A percentile compares a stretch with the other conserved stretches of the same genome.
Evolutionary conservation across 2,797 vertebrate genomes (phyloP).

Genomic region (Percopsis omiscomaycus): DNA sequence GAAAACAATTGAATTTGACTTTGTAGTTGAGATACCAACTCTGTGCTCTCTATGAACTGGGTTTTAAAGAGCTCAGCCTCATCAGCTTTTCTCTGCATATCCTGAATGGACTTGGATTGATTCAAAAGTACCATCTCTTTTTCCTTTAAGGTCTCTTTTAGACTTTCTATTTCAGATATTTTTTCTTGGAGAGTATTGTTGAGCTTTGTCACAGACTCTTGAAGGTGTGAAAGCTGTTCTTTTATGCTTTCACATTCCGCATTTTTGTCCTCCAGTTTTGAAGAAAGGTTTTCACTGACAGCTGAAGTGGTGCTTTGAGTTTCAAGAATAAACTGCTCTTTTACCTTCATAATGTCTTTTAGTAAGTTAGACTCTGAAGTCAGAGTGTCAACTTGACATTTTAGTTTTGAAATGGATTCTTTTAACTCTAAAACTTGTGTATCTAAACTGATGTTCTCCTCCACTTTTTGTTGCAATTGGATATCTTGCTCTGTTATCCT

Average conservation of each 20-base stretch:
- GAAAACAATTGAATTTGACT: slow-evolving; percentile 53
- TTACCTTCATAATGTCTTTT: slow-evolving; percentile 71
- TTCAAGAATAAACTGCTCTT: slow-evolving; percentile 65
- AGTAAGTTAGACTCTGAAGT: slow-evolving; percentile 69
- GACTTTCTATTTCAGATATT: slow-evolving; percentile 56
- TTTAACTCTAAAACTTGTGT: slow-evolving; percentile 69
- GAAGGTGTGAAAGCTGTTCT: slow-evolving; percentile 69
- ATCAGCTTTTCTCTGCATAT: slow-evolving; percentile 67
- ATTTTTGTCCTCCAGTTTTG: slow-evolving; percentile 72
- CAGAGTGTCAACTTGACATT: slow-evolving; percentile 65
- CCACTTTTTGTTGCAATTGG: slow-evolving; percentile 70
- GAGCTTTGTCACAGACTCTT: slow-evolving; percentile 70
- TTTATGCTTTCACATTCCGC: slow-evolving; percentile 74
- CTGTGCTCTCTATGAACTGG: slow-evolving; percentile 73
- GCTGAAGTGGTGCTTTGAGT: slow-evolving; percentile 52
- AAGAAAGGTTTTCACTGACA: slow-evolving; percentile 62
- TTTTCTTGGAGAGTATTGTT: slow-evolving; percentile 63
- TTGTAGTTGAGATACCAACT: slow-evolving; percentile 71
- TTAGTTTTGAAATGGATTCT: slow-evolving; percentile 58
- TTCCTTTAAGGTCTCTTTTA: slow-evolving; percentile 65
- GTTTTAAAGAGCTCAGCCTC: slow-evolving; percentile 70
- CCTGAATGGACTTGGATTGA: slow-evolving; percentile 64
- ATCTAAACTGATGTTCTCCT: slow-evolving; percentile 64
- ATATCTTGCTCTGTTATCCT: slow-evolving; percentile 70
- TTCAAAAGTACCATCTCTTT: slow-evolving; percentile 66